Conservation (phyloP, 1,140 invertebrate species). For the Oreohelix idahoensis region DNA sequence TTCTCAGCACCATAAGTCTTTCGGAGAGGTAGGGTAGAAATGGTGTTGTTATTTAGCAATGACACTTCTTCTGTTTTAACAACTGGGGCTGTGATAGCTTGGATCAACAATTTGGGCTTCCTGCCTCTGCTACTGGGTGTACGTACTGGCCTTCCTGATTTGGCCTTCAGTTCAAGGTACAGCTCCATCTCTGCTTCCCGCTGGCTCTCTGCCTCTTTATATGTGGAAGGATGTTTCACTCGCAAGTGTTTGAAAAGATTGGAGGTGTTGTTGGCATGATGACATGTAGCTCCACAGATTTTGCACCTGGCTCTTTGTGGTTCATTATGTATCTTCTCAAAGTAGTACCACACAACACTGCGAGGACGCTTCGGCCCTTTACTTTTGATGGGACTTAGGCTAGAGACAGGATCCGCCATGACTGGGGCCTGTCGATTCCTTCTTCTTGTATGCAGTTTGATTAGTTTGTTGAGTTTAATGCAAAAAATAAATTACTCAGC, state of each 20-base stretch:
- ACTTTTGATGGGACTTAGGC: neutral
- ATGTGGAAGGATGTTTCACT: slow-evolving; percentile 29
- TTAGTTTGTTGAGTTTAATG: neutral
- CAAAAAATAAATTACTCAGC: neutral
- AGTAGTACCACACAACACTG: slow-evolving; percentile 36
- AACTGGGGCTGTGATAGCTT: neutral
- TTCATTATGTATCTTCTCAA: slow-evolving; percentile 31
- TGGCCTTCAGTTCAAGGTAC: slow-evolving; percentile 24
- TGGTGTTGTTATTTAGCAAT: neutral
- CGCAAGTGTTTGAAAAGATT: slow-evolving; percentile 33
- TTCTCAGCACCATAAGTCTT: slow-evolving; percentile 24
- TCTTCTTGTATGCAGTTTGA: slow-evolving; percentile 15
- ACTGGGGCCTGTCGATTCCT: neutral
- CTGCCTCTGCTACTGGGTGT: slow-evolving; percentile 7
- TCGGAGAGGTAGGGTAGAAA: neutral
- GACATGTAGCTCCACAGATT: slow-evolving; percentile 18
- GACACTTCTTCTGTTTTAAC: slow-evolving; percentile 14
- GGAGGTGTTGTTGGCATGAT: slow-evolving; percentile 36
- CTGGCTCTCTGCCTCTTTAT: slow-evolving; percentile 31
- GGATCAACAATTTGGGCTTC: neutral
- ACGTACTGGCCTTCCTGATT: slow-evolving; percentile 9
- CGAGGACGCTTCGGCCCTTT: slow-evolving; percentile 36
- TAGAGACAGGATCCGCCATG: slow-evolving; percentile 7
- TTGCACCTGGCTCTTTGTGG: slow-evolving; percentile 27
- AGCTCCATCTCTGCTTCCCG: slow-evolving; percentile 29